Evolutionary conservation across 2,113 vertebrate species (phyloP), one percentile per base, ranked within the genome.

Genomic region (Bettongia penicillata): DNA sequence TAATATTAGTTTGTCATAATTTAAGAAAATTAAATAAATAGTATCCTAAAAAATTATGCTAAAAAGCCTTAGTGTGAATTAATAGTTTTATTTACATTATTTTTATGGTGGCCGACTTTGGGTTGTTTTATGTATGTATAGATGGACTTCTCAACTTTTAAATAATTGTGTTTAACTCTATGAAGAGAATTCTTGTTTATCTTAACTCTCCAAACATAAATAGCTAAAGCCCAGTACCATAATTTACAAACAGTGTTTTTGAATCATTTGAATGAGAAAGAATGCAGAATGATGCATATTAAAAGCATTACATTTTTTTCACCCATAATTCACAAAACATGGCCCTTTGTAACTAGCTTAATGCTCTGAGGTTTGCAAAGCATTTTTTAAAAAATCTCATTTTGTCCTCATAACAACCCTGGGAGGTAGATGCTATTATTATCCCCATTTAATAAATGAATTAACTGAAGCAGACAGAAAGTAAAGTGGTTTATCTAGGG

Each of bases 1-100:
- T 96, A 91, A 25, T 93, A 93, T 97, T 96, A 95, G 94, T 96
- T 95, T 94, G 4, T 89, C 51, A 94, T 96, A 24, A 94, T 92
- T 94, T 96, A 97, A 68, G 61, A 10, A 94, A 94, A 55, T 95
- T 94, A 95, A 95, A 93, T 57, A 51, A 90, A 89, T 68, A 93
- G 0, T 0, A 53, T 93, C 25, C 68, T 93, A 9, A 3, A 51
- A 93, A 93, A 43, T 91, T 53, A 49, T 0, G 2, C 43, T 94
- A 52, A 93, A 1, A 53, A 95, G 12, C 53, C 26, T 31, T 89
- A 92, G 92, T 47, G 12, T 96, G 57, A 47, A 91, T 91, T 49
- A 51, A 49, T 95, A 89, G 9, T 51, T 0, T 51, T 31, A 2
- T 7, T 93, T 92, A 50, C 2, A 96, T 68, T 91, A 1, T 51